Evolutionary conservation across 2,797 vertebrate species (phyloP), one percentile per base, ranked within the genome.

Genomic region (Myotis findleyi): DNA sequence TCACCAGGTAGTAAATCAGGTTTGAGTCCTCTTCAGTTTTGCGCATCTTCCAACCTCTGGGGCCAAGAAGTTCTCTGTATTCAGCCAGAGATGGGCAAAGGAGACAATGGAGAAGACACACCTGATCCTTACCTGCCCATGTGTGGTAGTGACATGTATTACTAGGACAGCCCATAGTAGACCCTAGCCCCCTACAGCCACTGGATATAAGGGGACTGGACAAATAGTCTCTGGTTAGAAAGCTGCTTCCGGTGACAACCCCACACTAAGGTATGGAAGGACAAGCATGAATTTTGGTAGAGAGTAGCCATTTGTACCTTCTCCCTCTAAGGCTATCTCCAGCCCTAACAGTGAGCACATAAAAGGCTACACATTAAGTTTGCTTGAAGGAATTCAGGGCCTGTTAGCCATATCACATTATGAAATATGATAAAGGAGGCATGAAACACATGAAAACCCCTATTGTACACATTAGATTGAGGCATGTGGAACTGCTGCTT

Each of bases 401-500:
- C n/a, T 64, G 20, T 44, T 64, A 55, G 51, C 27, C 27, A 68
- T 9, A 57, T 25, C 44, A 68, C 21, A 66, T 30, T 76, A 23
- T 64, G 47, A 83, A 87, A 91, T 77, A 38, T 5, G 13, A 44
- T 69, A 33, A 82, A 77, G 36, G 53, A 91, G n/a, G 17, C 76
- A 75, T 16, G 77, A 77, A 95, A 84, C 25, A 57, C 3, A 1
- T 64, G 21, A 84, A 68, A 80, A 86, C 33, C 11, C 23, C 18
- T 33, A 41, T 30, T 59, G 21, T 49, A 71, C n/a, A 17, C 33
- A 47, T 41, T 81, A 73, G 41, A 53, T 49, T 20, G 44, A 92
- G 41, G 87, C 55, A 68, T 41, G 49, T 53, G 81, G 80, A 91
- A 89, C 53, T 79, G 25, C 71, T 84, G 36, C 83, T 87, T 51